Evolutionary conservation across 2,888 invertebrate species (phyloP).

Genomic region (Scaptomyza parva): DNA sequence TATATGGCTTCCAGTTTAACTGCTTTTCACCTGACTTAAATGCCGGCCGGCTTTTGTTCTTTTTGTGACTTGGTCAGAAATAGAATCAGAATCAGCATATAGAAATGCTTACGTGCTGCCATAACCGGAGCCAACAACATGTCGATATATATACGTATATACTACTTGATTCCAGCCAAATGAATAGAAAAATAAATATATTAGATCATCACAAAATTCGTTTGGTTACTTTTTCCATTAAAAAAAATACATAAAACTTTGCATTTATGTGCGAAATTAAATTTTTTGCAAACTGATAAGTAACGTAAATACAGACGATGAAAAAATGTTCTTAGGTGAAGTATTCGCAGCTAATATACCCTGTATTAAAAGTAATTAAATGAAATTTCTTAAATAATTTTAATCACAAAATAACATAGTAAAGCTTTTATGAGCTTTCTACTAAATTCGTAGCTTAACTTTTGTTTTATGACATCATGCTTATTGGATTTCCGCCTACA

Average conservation of each 20-base stretch:
- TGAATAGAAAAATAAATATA: slow-evolving; percentile 26
- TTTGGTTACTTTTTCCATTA: slow-evolving; percentile 8
- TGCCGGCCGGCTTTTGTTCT: slow-evolving; percentile 41
- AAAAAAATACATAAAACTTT: slow-evolving; percentile 52
- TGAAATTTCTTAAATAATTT: no score
- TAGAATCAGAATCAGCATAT: slow-evolving; percentile 18
- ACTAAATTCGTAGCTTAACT: no score
- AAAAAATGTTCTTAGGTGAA: not conserved
- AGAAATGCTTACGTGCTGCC: slow-evolving; percentile 62
- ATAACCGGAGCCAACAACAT: slow-evolving; percentile 5
- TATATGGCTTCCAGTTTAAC: slow-evolving; percentile 6
- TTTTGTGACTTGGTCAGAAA: slow-evolving; percentile 25
- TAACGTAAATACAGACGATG: slow-evolving; percentile 11
- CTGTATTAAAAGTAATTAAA: not conserved
- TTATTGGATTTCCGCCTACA: not conserved
- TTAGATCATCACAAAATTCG: slow-evolving; percentile 69
- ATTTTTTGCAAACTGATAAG: slow-evolving; percentile 42
- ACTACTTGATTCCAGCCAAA: slow-evolving; percentile 52
- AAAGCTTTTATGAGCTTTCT: no score
- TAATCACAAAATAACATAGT: no score
- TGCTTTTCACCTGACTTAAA: slow-evolving; percentile 28
- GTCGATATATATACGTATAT: slow-evolving; percentile 12
- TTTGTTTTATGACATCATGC: not conserved
- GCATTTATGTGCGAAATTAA: slow-evolving; percentile 65
- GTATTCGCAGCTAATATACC: slow-evolving; percentile 16